Evolutionary conservation across 2,113 vertebrate species (phyloP).

Genomic region (Gallinago paraguaiae): DNA sequence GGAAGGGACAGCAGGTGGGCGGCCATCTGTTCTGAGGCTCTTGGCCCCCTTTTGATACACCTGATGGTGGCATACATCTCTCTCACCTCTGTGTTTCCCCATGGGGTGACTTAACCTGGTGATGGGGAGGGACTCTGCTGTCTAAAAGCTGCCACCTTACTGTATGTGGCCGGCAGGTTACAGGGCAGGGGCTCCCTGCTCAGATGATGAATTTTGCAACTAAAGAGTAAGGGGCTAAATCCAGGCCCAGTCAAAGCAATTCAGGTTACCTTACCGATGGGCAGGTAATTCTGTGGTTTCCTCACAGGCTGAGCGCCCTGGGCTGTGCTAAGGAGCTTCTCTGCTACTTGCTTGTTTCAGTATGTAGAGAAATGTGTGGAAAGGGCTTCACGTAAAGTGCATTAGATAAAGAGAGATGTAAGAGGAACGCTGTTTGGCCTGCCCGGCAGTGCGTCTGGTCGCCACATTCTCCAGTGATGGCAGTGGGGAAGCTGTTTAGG

Average conservation of each 20-base stretch:
- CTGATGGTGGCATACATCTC: not conserved
- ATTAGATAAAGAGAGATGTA: fast-evolving
- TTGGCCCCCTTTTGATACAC: not conserved
- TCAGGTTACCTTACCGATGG: not conserved
- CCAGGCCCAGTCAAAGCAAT: not conserved
- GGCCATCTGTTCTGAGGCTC: not conserved
- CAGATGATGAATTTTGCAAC: not conserved
- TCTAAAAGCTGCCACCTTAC: not conserved
- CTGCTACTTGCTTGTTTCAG: not conserved
- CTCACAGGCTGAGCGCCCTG: fast-evolving
- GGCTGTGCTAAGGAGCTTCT: not conserved
- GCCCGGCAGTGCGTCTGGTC: not conserved
- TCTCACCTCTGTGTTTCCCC: not conserved
- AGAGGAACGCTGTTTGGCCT: not conserved
- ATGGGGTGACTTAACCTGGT: not conserved
- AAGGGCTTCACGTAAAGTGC: not conserved
- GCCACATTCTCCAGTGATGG: not conserved
- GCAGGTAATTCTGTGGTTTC: not conserved
- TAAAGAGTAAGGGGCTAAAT: not conserved
- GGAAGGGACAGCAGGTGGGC: not conserved
- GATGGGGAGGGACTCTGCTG: not conserved
- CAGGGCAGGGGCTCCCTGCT: not conserved
- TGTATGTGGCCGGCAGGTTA: too few relatives aligned
- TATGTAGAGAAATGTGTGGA: not conserved
- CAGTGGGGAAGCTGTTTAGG: not conserved